Conservation (phyloP, 2,113 vertebrate species). For the Limanda limanda region DNA sequence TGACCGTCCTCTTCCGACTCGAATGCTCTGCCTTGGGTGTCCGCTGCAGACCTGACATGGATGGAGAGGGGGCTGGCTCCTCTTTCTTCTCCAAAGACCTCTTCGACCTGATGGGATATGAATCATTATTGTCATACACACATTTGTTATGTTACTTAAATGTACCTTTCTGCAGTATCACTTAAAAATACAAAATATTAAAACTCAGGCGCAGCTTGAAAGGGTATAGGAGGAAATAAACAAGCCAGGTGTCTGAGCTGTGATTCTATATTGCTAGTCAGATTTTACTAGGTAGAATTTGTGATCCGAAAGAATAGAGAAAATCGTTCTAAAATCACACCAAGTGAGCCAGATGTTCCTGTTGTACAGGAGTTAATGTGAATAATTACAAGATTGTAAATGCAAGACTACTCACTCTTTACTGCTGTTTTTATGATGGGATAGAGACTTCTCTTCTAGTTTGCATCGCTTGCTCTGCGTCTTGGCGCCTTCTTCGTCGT, state of each 20-base stretch:
- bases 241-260: neutral
- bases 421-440: slow-evolving; percentile 90
- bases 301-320: neutral
- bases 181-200: neutral
- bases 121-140: neutral
- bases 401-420: slow-evolving; percentile 87
- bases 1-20: slow-evolving; percentile 92
- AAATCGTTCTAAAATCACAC: neutral
- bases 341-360: slow-evolving; percentile 9
- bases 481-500: slow-evolving; percentile 89
- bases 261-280: no score
- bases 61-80: slow-evolving; percentile 92
- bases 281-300: neutral
- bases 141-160: neutral
- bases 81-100: slow-evolving; percentile 91
- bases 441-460: slow-evolving; percentile 89
- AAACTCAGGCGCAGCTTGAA: neutral
- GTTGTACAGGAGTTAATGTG: neutral
- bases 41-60: slow-evolving; percentile 86
- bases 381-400: slow-evolving; percentile 13
- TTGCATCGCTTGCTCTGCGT: slow-evolving; percentile 93
- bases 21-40: slow-evolving; percentile 90
- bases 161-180: neutral
- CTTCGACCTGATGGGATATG: slow-evolving; percentile 85
- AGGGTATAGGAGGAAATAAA: slow-evolving; percentile 7